A percentile compares a stretch with the other conserved stretches of the same genome.
Conservation (phyloP, 2,113 vertebrate species). For the Passerina amoena region DNA sequence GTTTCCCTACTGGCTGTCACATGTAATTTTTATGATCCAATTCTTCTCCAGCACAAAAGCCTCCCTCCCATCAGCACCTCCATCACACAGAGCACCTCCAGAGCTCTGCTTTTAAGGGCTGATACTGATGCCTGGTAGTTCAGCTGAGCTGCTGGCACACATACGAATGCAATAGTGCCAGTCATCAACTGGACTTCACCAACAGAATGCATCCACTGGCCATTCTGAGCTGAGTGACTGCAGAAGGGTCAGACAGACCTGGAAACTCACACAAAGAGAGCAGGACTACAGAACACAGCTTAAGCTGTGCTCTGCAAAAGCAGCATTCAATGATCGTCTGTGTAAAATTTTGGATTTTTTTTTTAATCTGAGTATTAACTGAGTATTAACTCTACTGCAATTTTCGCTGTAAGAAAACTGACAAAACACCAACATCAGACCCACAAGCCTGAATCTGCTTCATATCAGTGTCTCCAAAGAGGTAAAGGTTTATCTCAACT, state of each 20-base stretch:
- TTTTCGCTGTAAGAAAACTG: not conserved
- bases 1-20: not conserved
- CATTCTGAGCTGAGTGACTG: not conserved
- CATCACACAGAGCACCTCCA: not conserved
- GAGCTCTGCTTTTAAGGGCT: not conserved
- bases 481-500: not conserved
- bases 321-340: not conserved
- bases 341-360: not conserved
- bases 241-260: not conserved
- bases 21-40: not conserved
- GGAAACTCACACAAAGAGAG: not conserved
- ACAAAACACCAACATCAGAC: not conserved
- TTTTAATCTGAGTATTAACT: too few species aligned
- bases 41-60: not conserved
- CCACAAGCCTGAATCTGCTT: not conserved
- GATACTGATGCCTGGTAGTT: not conserved
- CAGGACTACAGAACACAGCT: not conserved
- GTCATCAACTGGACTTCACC: not conserved
- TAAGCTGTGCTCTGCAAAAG: not conserved
- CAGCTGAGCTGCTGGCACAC: not conserved
- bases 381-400: not conserved
- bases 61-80: not conserved
- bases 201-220: rapidly evolving
- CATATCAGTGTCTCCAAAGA: not conserved
- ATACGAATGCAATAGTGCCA: not conserved